A percentile compares a stretch with the other conserved stretches of the same genome.
phyloP scores from a whole-genome alignment of 2,888 invertebrate species.

The Cloeon dipterum region DNA sequence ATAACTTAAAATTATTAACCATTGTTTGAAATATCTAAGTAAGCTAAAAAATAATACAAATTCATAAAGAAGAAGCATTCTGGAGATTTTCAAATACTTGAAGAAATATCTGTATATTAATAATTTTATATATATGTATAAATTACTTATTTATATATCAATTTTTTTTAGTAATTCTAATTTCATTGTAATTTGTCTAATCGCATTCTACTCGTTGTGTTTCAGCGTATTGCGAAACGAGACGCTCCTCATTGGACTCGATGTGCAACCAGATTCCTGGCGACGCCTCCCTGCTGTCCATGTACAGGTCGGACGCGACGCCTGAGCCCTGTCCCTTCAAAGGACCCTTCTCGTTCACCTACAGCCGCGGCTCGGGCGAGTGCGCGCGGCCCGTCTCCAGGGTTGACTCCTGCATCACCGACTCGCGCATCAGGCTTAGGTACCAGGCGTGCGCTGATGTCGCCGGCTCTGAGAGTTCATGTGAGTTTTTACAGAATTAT shows the following conservation, averaged over 20 bases:
- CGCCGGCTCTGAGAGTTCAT: constrained; percentile 48
- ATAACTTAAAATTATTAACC: no score
- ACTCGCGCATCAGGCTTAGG: constrained; percentile 50
- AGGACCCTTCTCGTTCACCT: constrained; percentile 60
- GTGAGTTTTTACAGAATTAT: constrained; percentile 29
- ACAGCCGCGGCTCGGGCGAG: constrained; percentile 49
- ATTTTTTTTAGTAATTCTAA: no score
- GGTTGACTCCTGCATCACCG: constrained; percentile 65
- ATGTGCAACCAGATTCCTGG: constrained; percentile 46
- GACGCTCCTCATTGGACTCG: constrained; percentile 27
- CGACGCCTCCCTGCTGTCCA: constrained; percentile 47
- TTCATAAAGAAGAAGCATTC: no score
- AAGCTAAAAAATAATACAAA: no score
- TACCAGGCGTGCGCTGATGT: constrained; percentile 70
- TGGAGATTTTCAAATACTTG: no score
- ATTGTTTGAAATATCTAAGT: no score
- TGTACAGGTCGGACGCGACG: constrained; percentile 46
- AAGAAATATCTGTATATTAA: no score
- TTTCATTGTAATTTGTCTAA: no score
- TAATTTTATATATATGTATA: no score
- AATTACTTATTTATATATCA: no score
- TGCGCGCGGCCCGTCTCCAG: constrained; percentile 52
- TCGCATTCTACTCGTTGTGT: constrained; percentile 8
- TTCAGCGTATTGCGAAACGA: constrained; percentile 36
- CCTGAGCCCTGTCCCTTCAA: constrained; percentile 61